Base-by-base conservation (phyloP, 2,113 vertebrate species). In the Ophiodon elongatus region DNA sequence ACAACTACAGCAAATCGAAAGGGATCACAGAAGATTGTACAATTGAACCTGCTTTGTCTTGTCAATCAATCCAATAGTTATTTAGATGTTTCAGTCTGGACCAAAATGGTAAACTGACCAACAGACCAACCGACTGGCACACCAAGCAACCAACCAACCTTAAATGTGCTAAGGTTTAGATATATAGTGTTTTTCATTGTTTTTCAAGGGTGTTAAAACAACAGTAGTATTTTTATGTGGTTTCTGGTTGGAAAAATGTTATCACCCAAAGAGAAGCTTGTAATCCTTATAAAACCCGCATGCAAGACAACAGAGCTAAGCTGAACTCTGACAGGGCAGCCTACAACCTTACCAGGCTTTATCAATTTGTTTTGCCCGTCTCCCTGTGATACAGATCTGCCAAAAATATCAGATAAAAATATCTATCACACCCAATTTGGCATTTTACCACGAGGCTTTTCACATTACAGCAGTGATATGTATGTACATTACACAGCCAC, bases 401-500 rank as follows among this genome's bases (percentile, higher is more conserved):
- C 69, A 85, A 75, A 62, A 71, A 66, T 39, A 60, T 31, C 59
- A 56, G 3, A 35, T 9, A 1, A 25, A 71, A 21, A 35, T 1
- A 74, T 59, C 56, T 8, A 41, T 54, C 7, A 15, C 35, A 70
- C 14, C 5, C 0, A 69, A 75, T 35, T 73, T 79, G 31, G 31
- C 45, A 27, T 50, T 73, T 73, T 6, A 75, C 60, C 2, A 8
- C 4, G 4, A 33, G 2, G 13, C 6, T 70, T 80, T 80, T 62
- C 67, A 73, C 27, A n/a, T 43, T 19, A 72, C 64, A 76, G 27
- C 54, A 64, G n/a, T 39, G 64, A 74, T 79, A 52, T 52, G 81
- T 79, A 73, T n/a, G 45, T 47, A 59, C 35, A 75, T 59, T 67
- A 72, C 66, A 33, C 60, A 76, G 82, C 8, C 45, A 31, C 68